A percentile compares a stretch with the other conserved stretches of the same genome.
Conservation (phyloP, 2,888 invertebrate genomes). For the Dinocampus coccinellae region DNA sequence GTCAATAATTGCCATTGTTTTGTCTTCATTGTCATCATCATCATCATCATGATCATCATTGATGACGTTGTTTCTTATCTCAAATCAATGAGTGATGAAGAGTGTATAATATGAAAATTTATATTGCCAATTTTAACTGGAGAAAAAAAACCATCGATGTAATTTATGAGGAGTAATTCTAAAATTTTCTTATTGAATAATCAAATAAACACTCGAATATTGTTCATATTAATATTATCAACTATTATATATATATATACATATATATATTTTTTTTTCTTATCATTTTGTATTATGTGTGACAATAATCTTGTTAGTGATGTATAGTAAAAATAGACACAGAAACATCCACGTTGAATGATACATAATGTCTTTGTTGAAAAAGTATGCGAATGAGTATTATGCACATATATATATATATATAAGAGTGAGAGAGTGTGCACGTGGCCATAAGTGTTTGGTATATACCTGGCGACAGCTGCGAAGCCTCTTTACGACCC, state of each 20-base stretch:
- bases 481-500: constrained; percentile 3
- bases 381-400: not conserved
- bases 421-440: constrained; percentile 13
- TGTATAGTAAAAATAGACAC: not conserved
- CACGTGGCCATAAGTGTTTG: constrained; percentile 30
- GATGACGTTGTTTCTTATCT: not conserved
- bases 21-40: not conserved
- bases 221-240: no score
- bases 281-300: constrained; percentile 15
- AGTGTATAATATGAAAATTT: no score
- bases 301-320: constrained; percentile 35
- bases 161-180: not conserved
- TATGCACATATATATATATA: not conserved
- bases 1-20: constrained; percentile 30
- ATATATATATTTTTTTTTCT: not conserved
- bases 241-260: no score
- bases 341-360: constrained; percentile 16
- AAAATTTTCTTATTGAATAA: no score
- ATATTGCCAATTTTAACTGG: no score
- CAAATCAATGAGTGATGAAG: not conserved
- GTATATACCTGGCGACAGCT: constrained; percentile 20
- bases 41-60: not conserved
- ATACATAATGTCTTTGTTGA: not conserved
- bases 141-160: not conserved
- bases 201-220: no score